Base-by-base conservation (phyloP, 2,113 vertebrate genomes). In the Alectura lathami region DNA sequence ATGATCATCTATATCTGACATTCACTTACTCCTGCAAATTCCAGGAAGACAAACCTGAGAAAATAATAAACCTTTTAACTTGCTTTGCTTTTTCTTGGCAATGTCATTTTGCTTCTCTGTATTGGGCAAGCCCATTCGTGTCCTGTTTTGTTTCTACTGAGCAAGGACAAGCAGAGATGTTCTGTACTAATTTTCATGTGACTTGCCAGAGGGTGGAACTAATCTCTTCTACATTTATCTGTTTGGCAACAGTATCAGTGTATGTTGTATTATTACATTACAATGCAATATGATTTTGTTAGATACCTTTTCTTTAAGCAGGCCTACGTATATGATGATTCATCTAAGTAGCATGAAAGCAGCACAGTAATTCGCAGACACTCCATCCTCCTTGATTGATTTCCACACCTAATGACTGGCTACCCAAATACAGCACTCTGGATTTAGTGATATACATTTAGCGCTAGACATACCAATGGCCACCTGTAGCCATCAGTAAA, bases 121-220 rank as follows among this genome's bases (percentile, higher is more conserved):
- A 72, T 63, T 70, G 6, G 2, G 74, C 64, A 70, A 50, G 30
- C 22, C 24, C 45, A 43, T 74, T 53, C 66, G 10, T 34, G 50
- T 45, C 51, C 86, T 3, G 1, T 59, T 67, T 74, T 45, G 45
- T 42, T 93, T 82, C 74, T 75, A 43, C 27, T 50, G 60, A 69
- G 20, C 32, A 68, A 84, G 18, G 32, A 30, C 32, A 68, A 84
- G 18, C 34, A 30, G 29, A 54, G 53, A 40, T 2, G 9, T 21
- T 74, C 45, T 53, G 48, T 54, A 24, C 15, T 77, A 24, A 67
- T 89, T 86, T 86, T 81, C 16, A 60, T 45, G n/a, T n/a, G 38
- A 57, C 60, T 86, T 91, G 76, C 89, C 40, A 60, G 53, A 74
- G 32, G n/a, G 24, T 62, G 18, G 73, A 93, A 86, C n/a, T 64